phyloP scores from a whole-genome alignment of 1,140 invertebrate genomes.

The Metopolophium dirhodum region DNA sequence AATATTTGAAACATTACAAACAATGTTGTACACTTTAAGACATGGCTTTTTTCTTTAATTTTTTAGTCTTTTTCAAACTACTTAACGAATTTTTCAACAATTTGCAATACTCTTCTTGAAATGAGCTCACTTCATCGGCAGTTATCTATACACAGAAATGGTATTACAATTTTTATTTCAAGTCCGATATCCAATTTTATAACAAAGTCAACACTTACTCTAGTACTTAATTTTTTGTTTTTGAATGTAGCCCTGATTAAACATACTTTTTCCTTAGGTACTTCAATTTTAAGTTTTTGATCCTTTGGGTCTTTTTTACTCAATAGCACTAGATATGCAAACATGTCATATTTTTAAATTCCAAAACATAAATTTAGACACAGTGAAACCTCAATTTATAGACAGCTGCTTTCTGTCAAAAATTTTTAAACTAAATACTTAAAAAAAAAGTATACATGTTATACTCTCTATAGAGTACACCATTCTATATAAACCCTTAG shows the following conservation, averaged over 20 bases:
- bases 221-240: conserved; percentile 54
- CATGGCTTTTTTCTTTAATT: conserved; percentile 47
- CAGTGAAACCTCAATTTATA: not conserved
- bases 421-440: not conserved
- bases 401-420: not conserved
- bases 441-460: not conserved
- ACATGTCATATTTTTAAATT: not conserved
- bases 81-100: conserved; percentile 49
- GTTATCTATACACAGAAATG: conserved; percentile 37
- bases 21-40: not conserved
- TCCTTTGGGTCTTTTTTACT: conserved; percentile 42
- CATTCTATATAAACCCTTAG: not conserved
- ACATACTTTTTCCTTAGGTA: conserved; percentile 44
- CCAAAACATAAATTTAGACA: not conserved
- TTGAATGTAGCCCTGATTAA: conserved; percentile 43
- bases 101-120: conserved; percentile 37
- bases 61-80: conserved; percentile 53
- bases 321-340: conserved; percentile 33
- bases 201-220: not conserved
- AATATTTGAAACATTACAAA: not conserved
- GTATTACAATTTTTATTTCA: not conserved
- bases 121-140: conserved; percentile 23
- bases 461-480: not conserved
- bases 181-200: not conserved
- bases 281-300: conserved; percentile 39